Base-by-base conservation (phyloP, 2,888 invertebrate species). In the Aplocera efformata region DNA sequence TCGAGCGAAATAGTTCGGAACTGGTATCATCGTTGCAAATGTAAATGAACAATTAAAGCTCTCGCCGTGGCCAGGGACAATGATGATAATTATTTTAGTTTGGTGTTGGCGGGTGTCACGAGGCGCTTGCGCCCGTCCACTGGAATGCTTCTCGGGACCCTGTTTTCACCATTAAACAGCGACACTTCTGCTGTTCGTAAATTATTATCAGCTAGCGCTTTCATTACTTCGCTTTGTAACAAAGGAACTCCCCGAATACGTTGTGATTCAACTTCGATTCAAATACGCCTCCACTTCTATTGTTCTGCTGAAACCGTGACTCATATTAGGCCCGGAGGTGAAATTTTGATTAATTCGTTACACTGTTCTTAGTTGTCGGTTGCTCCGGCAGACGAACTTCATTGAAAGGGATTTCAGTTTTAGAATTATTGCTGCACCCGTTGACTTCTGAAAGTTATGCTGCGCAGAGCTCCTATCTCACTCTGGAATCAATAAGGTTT, bases 11-110 rank as follows among this genome's bases (percentile, higher is more conserved):
- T 86, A 86, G 88, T 86, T 88, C 78, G 67, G 72, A 83, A 82
- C 82, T 79, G 83, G 84, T 83, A 83, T 85, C 84, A 85, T 85
- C 77, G 85, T 77, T 81, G 83, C 82, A 83, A 86, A 86, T 88
- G 84, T 86, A 86, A 86, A 88, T 88, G 86, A 86, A 88, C 88
- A 88, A 86, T 88, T 88, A 86, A 85, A 88, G 72, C 78, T 79
- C 78, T 78, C 76, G 79, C 80, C 79, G 79, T 76, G 79, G 78
- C 82, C 80, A 72, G 78, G 77, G 79, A 84, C 86, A 85, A 85
- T 85, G 83, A 86, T 84, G 79, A 88, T 88, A 86, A 88, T 86
- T 88, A 88, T 88, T 88, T 88, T 83, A 88, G 88, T 86, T 86
- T 72, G 84, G 70, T 80, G 85, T 81, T 83, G 78, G 72, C 73